Percentiles rank a stretch among this genome's conserved stretches.
phyloP scores from a whole-genome alignment of 2,797 vertebrate species.

The Zenarchopterus dispar region DNA sequence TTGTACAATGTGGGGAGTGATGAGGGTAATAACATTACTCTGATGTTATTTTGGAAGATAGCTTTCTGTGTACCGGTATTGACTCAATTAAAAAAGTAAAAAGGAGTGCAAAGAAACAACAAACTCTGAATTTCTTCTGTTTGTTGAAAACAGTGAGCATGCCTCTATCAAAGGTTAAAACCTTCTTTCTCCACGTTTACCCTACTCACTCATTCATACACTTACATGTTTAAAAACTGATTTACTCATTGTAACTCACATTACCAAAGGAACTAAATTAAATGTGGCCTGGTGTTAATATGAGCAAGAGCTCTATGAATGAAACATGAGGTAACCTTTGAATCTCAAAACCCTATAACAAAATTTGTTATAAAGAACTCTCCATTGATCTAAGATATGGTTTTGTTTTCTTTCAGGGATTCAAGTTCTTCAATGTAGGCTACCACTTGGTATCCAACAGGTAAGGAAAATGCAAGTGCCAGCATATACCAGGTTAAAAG shows the following conservation, averaged over 20 bases:
- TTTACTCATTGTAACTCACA: constrained; percentile 40
- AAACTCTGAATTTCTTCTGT: constrained; percentile 64
- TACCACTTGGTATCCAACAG: constrained; percentile 55
- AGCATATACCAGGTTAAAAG: constrained; percentile 60
- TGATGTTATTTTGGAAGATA: constrained; percentile 75
- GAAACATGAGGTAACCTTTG: constrained; percentile 73
- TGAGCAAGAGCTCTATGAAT: constrained; percentile 49
- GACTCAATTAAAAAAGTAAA: constrained; percentile 44
- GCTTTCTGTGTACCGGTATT: constrained; percentile 67
- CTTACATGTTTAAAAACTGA: constrained; percentile 34
- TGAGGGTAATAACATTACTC: constrained; percentile 68
- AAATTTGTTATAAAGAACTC: constrained; percentile 62
- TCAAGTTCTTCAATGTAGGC: constrained; percentile 44
- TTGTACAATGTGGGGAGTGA: constrained; percentile 44
- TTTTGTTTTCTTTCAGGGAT: constrained; percentile 39
- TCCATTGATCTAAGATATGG: constrained; percentile 59
- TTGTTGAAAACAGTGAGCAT: constrained; percentile 71
- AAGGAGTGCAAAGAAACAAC: constrained; percentile 77
- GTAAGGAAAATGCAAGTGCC: constrained; percentile 60
- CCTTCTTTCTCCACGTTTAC: constrained; percentile 35
- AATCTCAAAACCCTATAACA: constrained; percentile 56
- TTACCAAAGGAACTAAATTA: constrained; percentile 46
- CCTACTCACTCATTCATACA: constrained; percentile 52
- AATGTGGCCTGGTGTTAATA: constrained; percentile 46
- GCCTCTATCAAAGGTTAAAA: constrained; percentile 50